Base-by-base conservation (phyloP, 2,113 vertebrate genomes). In the Melanerpes formicivorus region DNA sequence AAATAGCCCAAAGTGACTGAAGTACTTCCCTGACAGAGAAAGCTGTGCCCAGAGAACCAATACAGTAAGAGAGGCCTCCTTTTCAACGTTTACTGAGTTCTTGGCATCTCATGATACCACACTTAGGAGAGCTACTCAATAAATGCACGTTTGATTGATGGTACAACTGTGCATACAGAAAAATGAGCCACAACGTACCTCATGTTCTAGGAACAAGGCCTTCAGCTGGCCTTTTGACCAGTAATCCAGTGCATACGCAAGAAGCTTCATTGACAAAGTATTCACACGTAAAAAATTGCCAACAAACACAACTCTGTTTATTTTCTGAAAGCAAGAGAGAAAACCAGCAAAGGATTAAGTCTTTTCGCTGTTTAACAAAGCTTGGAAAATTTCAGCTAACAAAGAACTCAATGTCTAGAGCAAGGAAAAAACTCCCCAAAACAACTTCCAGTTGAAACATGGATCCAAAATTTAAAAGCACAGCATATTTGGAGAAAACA, bases 231-330 rank as follows among this genome's bases (percentile, higher is more conserved):
- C 98, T 93, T 98, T 98, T 22, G 98, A 98, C 98, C 98, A 98
- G 73, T 98, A 98, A 95, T 98, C 98, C 98, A 98, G 97, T 95
- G 98, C 98, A 97, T 98, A 98, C 5, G 98, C 98, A 97, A 99
- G 85, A 94, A 99, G 98, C 96, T 99, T 99, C 99, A 99, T 99
- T 10, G 99, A 99, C 69, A 99, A 98, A 25, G 99, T 99, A 98
- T 99, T 99, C 91, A 99, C 99, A 92, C 99, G 98, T 80, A 99
- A 97, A 92, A 99, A 99, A 97, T 99, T 99, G 37, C 99, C 99
- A 91, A 99, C 99, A 97, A 99, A 99, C 83, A 98, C 97, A 95
- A 98, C 98, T 96, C 98, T 96, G 93, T 98, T 98, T 97, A 98
- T 98, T 97, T 98, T 98, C 98, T 98, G 75, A 66, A 96, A 94